Conservation (phyloP, 2,797 vertebrate genomes). For the Rallus crepitans region DNA sequence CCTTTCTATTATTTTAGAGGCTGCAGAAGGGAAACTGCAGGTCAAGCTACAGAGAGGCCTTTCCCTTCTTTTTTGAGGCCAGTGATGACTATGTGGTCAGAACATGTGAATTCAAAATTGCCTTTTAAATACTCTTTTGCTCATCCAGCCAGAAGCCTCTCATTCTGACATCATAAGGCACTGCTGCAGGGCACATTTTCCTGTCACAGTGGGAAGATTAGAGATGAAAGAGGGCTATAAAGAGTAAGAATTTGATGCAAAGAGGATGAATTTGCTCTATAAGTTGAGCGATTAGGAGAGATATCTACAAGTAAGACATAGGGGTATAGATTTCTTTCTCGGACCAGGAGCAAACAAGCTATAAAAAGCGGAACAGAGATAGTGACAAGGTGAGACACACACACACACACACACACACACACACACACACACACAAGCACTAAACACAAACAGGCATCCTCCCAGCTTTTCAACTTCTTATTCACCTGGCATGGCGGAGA, state of each 20-base stretch:
- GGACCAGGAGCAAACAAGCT: not conserved
- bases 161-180: constrained; percentile 33
- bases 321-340: not conserved
- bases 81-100: not conserved
- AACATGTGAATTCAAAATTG: not conserved
- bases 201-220: constrained; percentile 29
- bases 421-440: not conserved
- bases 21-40: not conserved
- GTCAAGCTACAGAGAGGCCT: not conserved
- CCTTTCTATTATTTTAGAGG: not conserved
- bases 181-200: constrained; percentile 17
- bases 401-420: too few species aligned
- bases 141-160: constrained; percentile 20
- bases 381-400: not conserved
- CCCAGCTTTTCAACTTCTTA: not conserved
- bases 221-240: constrained; percentile 8
- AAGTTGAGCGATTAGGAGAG: constrained; percentile 8
- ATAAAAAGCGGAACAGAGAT: not conserved
- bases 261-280: not conserved
- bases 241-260: not conserved
- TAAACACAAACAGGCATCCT: not conserved
- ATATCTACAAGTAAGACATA: not conserved
- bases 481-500: not conserved
- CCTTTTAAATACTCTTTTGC: not conserved
- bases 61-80: not conserved